Evolutionary conservation across 2,113 vertebrate genomes (phyloP).

Genomic region (human (Homo sapiens)): GRCh38 chr15:100939501-100940000

Average conservation of each 20-base stretch:
- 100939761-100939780: background rate
- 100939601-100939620: background rate
- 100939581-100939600: background rate
- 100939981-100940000: background rate
- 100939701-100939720: background rate
- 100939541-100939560: background rate
- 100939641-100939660: background rate
- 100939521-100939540: background rate
- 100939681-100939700: background rate
- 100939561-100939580: background rate
- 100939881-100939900: background rate
- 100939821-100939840: background rate
- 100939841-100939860: background rate
- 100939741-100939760: background rate
- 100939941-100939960: background rate
- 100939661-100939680: background rate
- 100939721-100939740: background rate
- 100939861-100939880: background rate
- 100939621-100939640: background rate
- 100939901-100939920: background rate
- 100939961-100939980: background rate
- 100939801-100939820: background rate
- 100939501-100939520: background rate
- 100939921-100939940: background rate
- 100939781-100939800: background rate